Percentiles rank a stretch among this genome's conserved stretches.
These are phyloP conservation scores for Leucozona laternaria DNA, from an alignment of 2,888 invertebrate species.

Conservation along the genomic window DNA sequence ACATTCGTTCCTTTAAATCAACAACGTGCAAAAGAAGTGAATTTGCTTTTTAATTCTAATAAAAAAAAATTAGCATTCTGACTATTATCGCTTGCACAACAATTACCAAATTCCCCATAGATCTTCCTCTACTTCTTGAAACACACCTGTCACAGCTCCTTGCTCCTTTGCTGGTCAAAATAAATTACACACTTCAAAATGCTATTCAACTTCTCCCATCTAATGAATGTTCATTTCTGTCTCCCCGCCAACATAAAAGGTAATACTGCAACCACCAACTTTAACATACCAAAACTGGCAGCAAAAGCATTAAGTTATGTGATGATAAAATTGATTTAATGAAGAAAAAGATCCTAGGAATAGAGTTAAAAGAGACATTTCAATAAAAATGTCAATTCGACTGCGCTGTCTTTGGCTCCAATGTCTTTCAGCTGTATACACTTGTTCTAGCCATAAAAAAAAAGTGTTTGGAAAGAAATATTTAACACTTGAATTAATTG, in stretches of 20 bases:
- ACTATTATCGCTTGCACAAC: no score
- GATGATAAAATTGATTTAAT: constrained; percentile 35
- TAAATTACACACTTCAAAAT: constrained; percentile 61
- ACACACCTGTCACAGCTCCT: background rate
- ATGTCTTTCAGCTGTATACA: constrained; percentile 24
- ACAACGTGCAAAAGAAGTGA: no score
- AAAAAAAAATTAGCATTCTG: no score
- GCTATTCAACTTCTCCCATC: constrained; percentile 45
- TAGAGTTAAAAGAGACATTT: constrained; percentile 55
- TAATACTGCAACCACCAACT: constrained; percentile 50
- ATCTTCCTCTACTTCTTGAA: background rate
- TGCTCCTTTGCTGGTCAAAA: constrained; percentile 12
- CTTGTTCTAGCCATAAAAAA: constrained; percentile 64
- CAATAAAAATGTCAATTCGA: constrained; percentile 59
- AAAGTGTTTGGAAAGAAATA: constrained; percentile 66
- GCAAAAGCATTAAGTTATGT: background rate
- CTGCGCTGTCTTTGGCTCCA: constrained; percentile 10
- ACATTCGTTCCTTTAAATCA: no score
- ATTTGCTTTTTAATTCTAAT: no score
- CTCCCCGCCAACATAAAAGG: constrained; percentile 47
- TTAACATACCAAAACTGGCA: constrained; percentile 47
- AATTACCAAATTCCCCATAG: no score
- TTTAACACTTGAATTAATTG: constrained; percentile 70
- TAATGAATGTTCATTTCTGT: constrained; percentile 2
- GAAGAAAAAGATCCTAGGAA: constrained; percentile 4